Evolutionary conservation across 2,797 vertebrate genomes (phyloP).

Genomic region (Spheniscus humboldti): DNA sequence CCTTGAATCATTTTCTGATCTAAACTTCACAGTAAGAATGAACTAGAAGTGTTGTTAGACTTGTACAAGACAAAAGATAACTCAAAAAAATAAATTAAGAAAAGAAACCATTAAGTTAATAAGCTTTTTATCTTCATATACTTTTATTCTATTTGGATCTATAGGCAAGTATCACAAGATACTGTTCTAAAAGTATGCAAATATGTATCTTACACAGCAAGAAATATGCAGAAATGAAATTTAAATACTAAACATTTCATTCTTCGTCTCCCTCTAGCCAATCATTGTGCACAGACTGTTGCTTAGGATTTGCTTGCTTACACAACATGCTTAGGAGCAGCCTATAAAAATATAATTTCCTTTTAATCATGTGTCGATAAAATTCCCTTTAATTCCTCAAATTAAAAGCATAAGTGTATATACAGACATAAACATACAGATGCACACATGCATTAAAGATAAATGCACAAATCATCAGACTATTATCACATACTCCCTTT

Average conservation of each 20-base stretch:
- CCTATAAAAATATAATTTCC: not conserved
- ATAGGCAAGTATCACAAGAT: not conserved
- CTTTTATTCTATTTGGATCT: not conserved
- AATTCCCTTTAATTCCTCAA: not conserved
- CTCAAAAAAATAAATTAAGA: not conserved
- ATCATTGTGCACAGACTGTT: not conserved
- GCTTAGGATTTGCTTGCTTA: slow-evolving; percentile 16
- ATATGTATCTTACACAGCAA: not conserved
- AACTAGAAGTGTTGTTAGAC: not conserved
- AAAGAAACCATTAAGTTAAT: not conserved
- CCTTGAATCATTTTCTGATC: not conserved
- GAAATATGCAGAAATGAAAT: not conserved
- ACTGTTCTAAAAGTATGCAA: not conserved
- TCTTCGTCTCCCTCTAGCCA: not conserved
- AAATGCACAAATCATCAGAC: not conserved
- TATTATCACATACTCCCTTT: not conserved
- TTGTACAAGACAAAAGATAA: not conserved
- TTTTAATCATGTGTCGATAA: not conserved
- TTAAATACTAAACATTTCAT: not conserved
- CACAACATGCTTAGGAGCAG: not conserved
- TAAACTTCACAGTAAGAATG: not conserved
- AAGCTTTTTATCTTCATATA: not conserved
- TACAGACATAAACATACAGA: not conserved
- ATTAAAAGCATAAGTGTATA: not conserved
- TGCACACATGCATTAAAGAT: not conserved